phyloP scores from a whole-genome alignment of 2,888 invertebrate genomes.

The Parascotia fuliginaria region DNA sequence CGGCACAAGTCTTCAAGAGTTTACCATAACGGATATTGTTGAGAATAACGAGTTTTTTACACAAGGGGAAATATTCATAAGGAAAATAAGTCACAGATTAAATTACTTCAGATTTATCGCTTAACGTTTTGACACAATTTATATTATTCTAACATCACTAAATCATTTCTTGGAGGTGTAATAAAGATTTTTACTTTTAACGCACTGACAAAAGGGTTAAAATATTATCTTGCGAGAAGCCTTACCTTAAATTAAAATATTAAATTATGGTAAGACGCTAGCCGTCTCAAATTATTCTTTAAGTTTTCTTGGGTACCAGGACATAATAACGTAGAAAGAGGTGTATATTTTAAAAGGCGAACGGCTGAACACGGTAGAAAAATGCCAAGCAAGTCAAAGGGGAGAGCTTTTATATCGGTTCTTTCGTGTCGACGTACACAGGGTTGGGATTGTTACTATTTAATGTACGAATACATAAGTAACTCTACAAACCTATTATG shows the following conservation, averaged over 20 bases:
- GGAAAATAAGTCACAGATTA: slow-evolving; percentile 31
- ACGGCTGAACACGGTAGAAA: not conserved
- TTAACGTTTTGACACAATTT: slow-evolving; percentile 4
- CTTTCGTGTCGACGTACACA: slow-evolving; percentile 10
- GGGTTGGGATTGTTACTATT: not conserved
- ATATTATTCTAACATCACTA: not conserved
- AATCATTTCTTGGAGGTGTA: not conserved
- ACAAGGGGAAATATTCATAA: slow-evolving; percentile 29
- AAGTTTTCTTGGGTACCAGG: slow-evolving; percentile 45
- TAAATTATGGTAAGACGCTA: slow-evolving; percentile 4
- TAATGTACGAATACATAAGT: slow-evolving; percentile 5
- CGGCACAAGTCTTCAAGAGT: slow-evolving; percentile 40
- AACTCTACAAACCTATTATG: too few relatives aligned
- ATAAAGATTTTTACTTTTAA: not conserved
- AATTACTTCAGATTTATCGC: slow-evolving; percentile 27
- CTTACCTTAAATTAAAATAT: slow-evolving; percentile 8
- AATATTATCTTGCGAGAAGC: not conserved
- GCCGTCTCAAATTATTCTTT: slow-evolving; percentile 41
- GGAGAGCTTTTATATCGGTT: slow-evolving; percentile 7
- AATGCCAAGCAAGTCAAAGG: slow-evolving; percentile 1
- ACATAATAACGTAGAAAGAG: slow-evolving; percentile 22
- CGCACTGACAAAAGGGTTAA: not conserved
- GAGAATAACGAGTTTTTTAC: slow-evolving; percentile 45
- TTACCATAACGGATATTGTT: slow-evolving; percentile 47
- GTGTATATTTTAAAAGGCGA: slow-evolving; percentile 10